Conservation (phyloP, 2,888 invertebrate species). For the Cetonia aurata region DNA sequence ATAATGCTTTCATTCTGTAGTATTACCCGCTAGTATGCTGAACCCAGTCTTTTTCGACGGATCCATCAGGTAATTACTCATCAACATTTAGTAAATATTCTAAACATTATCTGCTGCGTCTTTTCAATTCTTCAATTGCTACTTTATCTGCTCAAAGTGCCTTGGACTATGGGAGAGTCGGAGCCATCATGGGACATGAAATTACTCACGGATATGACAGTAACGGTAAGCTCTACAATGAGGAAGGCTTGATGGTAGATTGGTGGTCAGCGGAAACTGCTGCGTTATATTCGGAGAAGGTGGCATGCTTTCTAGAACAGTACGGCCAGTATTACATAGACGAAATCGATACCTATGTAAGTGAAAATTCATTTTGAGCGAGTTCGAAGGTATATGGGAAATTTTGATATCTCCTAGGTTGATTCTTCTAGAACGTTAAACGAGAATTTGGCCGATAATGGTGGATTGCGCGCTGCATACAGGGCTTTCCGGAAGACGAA, state of each 20-base stretch:
- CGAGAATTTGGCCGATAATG: slow-evolving; percentile 66
- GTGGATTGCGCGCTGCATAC: slow-evolving; percentile 62
- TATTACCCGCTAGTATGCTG: slow-evolving; percentile 61
- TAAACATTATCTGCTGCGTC: neutral
- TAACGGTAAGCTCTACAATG: slow-evolving; percentile 68
- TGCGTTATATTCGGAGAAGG: slow-evolving; percentile 59
- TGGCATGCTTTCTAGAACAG: slow-evolving; percentile 65
- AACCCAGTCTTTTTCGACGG: slow-evolving; percentile 61
- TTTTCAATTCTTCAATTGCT: neutral
- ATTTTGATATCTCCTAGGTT: slow-evolving; percentile 58
- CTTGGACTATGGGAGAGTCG: slow-evolving; percentile 71
- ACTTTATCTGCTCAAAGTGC: slow-evolving; percentile 56
- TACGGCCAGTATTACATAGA: slow-evolving; percentile 64
- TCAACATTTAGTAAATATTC: neutral
- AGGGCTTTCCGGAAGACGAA: slow-evolving; percentile 58
- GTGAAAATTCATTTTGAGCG: slow-evolving; percentile 36
- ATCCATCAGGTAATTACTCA: slow-evolving; percentile 55
- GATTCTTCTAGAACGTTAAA: slow-evolving; percentile 69
- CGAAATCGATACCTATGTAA: slow-evolving; percentile 61
- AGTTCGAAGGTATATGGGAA: neutral
- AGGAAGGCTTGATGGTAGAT: slow-evolving; percentile 66
- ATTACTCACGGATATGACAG: slow-evolving; percentile 69
- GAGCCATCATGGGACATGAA: slow-evolving; percentile 71
- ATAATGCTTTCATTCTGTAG: slow-evolving; percentile 53
- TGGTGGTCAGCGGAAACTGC: slow-evolving; percentile 63